Conservation (phyloP, 2,113 vertebrate species). For the Vanacampus margaritifer region DNA sequence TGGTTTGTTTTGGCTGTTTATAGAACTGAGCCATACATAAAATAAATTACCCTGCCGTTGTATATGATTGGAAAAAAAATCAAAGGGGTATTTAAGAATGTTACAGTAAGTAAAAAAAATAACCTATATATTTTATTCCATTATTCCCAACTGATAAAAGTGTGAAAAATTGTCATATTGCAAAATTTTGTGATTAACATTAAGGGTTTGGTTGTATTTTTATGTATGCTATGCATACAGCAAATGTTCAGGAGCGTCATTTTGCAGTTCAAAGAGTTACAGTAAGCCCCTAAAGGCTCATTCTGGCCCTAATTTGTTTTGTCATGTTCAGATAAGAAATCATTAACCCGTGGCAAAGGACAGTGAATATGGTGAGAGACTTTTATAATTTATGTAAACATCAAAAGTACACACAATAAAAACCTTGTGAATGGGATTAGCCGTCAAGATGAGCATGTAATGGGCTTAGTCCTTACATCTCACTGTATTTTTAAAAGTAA, state of each 20-base stretch:
- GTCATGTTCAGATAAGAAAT: neutral
- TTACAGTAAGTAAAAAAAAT: too few relatives aligned
- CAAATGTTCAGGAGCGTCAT: neutral
- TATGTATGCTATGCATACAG: neutral
- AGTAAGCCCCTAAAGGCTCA: neutral
- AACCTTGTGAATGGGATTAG: slow-evolving; percentile 16
- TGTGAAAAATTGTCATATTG: neutral
- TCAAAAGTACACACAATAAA: neutral
- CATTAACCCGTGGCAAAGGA: neutral
- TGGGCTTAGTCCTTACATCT: slow-evolving; percentile 33
- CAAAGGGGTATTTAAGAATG: too few relatives aligned
- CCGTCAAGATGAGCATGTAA: neutral
- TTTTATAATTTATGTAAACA: slow-evolving; percentile 22
- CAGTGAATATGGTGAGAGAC: slow-evolving; percentile 5
- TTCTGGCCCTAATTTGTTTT: slow-evolving; percentile 11
- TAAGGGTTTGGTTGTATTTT: neutral
- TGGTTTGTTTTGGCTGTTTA: too few relatives aligned
- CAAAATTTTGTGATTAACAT: neutral
- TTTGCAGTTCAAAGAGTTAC: slow-evolving; percentile 10
- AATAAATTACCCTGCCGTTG: too few relatives aligned
- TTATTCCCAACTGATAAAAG: too few relatives aligned
- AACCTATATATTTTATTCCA: too few relatives aligned
- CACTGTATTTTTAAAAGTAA: slow-evolving; percentile 13
- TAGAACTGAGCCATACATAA: too few relatives aligned
- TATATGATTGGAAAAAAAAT: too few relatives aligned